These are phyloP conservation scores for Ophioderma brevispina DNA, from an alignment of 35 echinoderm and acorn worm genomes.

Conservation along the genomic window DNA sequence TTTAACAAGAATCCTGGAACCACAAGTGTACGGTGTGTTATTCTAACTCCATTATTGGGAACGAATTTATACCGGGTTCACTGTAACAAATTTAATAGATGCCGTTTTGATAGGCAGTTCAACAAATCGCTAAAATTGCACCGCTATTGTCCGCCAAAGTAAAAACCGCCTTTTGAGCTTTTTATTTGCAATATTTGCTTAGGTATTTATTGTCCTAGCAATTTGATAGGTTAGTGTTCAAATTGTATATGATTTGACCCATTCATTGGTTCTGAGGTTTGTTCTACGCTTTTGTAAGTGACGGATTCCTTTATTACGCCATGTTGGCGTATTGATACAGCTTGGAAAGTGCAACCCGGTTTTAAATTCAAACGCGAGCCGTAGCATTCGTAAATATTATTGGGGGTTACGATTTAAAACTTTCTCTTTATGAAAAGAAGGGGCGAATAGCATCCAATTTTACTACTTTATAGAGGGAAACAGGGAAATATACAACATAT, in stretches of 20 bases:
- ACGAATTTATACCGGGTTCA: neutral
- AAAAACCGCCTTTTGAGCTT: neutral
- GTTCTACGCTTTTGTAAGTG: neutral
- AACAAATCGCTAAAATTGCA: neutral
- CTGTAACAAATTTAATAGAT: constrained; percentile 11
- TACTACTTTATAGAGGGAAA: neutral
- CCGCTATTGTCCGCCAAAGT: neutral
- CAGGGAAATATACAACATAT: neutral
- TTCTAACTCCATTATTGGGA: neutral
- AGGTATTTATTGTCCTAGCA: neutral
- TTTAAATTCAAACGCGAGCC: neutral
- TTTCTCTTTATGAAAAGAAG: neutral
- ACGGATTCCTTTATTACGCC: neutral
- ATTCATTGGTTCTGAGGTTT: neutral
- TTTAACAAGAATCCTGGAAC: neutral
- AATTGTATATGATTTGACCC: constrained; percentile 1
- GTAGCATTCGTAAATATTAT: neutral
- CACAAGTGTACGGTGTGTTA: neutral
- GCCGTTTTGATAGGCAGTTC: neutral
- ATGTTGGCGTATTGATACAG: constrained; percentile 10
- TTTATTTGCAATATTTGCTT: neutral
- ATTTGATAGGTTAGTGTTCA: constrained; percentile 6
- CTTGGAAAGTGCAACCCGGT: neutral
- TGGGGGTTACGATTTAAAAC: neutral
- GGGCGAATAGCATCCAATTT: too few relatives aligned